Evolutionary conservation across 2,113 vertebrate species (phyloP), one percentile per base, ranked within the genome.

Genomic region (Taurulus bubalis): DNA sequence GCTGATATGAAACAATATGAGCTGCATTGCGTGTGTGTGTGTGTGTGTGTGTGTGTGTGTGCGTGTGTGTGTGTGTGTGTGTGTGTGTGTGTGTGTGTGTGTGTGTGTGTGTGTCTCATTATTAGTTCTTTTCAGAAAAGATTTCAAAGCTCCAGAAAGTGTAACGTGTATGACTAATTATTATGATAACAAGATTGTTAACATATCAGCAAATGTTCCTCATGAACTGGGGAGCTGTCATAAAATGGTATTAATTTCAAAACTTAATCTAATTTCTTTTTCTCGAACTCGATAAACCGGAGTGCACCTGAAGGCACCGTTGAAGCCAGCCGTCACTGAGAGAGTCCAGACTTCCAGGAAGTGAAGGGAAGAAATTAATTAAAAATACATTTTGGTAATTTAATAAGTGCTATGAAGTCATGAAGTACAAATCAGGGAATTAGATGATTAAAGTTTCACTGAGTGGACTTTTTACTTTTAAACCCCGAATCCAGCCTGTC

Each of bases 251-350:
- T n/a, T 38, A 32, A 26, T 11, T 40, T 40, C 38, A 12, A 40
- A 40, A 40, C 38, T 40, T 40, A 9, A 34, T 7, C 6, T 34
- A 4, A 34, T 32, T 24, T 47, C 65, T 28, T 47, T 30, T 32
- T 67, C 7, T 2, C 32, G 2, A 32, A 51, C 26, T 32, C 32
- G 45, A 49, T 11, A 34, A 68, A 58, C 34, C 26, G 6, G 8
- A 42, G 36, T 42, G 51, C 70, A 72, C 70, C 70, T 45, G 70
- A 59, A 72, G 51, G 70, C 70, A 59, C 6, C 70, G 30, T 45
- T 42, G 22, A 58, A 42, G 2, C 5, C 45, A 47, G 45, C 45
- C 6, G 45, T 47, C 15, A n/a, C n/a, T n/a, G n/a, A 18, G 18
- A 47, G 45, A 47, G 45, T 3, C 45, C 0, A 32, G 66, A 68